Conservation (phyloP, 2,888 invertebrate species). For the Priocnemis perturbator region DNA sequence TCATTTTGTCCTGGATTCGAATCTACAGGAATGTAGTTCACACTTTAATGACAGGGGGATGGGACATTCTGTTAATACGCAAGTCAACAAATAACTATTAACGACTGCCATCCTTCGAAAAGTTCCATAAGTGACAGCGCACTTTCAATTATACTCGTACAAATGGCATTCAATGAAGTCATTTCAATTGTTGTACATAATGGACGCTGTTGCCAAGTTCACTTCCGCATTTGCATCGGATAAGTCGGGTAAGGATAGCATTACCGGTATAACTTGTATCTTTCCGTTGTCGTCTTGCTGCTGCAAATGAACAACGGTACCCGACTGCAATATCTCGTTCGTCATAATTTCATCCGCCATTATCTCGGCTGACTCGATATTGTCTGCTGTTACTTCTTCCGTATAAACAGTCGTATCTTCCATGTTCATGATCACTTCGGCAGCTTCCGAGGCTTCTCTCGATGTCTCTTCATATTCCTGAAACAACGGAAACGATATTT, state of each 20-base stretch:
- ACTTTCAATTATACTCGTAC: too few species aligned
- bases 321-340: constrained; percentile 64
- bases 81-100: too few species aligned
- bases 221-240: constrained; percentile 68
- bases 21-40: constrained; percentile 45
- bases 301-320: constrained; percentile 69
- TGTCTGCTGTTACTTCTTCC: constrained; percentile 71
- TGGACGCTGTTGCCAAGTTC: constrained; percentile 70
- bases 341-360: constrained; percentile 68
- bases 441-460: constrained; percentile 66
- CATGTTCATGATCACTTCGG: constrained; percentile 70
- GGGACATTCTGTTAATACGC: too few species aligned
- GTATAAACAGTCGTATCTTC: constrained; percentile 71
- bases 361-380: constrained; percentile 64
- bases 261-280: constrained; percentile 72
- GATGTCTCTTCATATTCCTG: constrained; percentile 71
- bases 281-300: constrained; percentile 70
- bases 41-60: constrained; percentile 12
- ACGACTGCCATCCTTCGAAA: too few species aligned
- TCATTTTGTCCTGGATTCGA: constrained; percentile 32
- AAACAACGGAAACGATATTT: constrained; percentile 28
- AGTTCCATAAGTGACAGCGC: too few species aligned
- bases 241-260: constrained; percentile 70
- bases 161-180: background rate
- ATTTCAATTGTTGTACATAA: constrained; percentile 70